Evolutionary conservation across 2,888 invertebrate genomes (phyloP), one percentile per base, ranked within the genome.

Genomic region (Galerucella calmariensis): DNA sequence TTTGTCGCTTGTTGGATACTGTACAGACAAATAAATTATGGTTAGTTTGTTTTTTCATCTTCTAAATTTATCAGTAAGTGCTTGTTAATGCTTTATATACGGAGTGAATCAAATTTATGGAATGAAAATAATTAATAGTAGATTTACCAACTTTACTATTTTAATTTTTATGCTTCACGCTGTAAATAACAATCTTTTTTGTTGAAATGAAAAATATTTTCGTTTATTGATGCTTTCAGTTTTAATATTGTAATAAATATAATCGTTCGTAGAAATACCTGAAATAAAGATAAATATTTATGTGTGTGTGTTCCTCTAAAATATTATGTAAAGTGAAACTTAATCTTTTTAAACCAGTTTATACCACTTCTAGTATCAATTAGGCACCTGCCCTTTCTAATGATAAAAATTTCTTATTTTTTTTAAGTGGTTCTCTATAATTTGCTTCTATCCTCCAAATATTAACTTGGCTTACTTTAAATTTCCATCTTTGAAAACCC

Each of bases 241-340:
- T 70, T 65, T 65, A 70, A 56, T 65, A 53, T 70, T 65, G 70
- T 70, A 63, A 70, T 70, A 70, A 68, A 46, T 16, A 61, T 70
- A 65, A 70, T 65, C 65, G 41, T 65, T 63, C 48, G 35, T 53
- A 63, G 51, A 63, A 70, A 70, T 70, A 70, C 69, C 65, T 70
- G 35, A 53, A 65, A 70, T 70, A 65, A 70, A 70, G 65, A 65
- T 70, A 65, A 70, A 63, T 46, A 56, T 48, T 62, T 56, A 35
- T 58, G 51, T 46, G 69, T 35, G 59, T 59, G 53, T 67, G 51
- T 51, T 51, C 51, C n/a, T n/a, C n/a, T 51, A 8, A 51, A 51
- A 24, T 46, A 48, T 69, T 69, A 69, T 51, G 69, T 58, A 62
- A 69, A 41, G 4, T 51, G n/a, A 41, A 62, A 61, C 48, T 56